Base-by-base conservation (phyloP, 2,113 vertebrate genomes). In the Stictonetta naevosa region DNA sequence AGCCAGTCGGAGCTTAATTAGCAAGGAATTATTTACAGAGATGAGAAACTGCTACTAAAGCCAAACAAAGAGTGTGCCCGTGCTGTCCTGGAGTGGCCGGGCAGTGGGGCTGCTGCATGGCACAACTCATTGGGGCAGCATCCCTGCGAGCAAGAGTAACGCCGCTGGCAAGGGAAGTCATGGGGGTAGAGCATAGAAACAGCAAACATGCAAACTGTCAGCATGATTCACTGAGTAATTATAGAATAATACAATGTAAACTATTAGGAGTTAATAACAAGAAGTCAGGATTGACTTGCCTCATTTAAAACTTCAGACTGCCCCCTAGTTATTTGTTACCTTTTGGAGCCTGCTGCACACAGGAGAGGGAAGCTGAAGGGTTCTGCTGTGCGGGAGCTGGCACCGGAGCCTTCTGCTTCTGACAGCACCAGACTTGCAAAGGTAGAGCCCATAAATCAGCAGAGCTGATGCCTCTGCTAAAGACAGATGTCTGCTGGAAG, bases 221-320 rank as follows among this genome's bases (percentile, higher is more conserved):
- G 92, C 6, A 5, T 97, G 96, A 93, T 92, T 95, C 97, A 97
- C 83, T 5, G 93, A 93, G 96, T 95, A 97, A 97, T 97, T 95
- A 83, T 7, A 14, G 94, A 95, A 94, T 28, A 95, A 96, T 91
- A 84, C 94, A 68, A 83, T 75, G 92, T 77, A 91, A 95, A 95
- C 96, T 96, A 94, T 92, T 95, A 96, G 95, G 73, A 77, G 94
- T 97, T 93, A 90, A 96, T 77, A 96, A 92, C 90, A 93, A 10
- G 82, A 96, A 84, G 90, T 95, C 96, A 92, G 71, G 83, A 93
- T 83, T 73, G 92, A 87, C 86, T 95, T 10, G 56, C 87, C 46
- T 53, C 85, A 95, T 91, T 71, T 91, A 73, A 94, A 80, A 92
- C 90, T 80, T 77, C 82, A 69, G 85, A 59, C 77, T 92, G 72